Evolutionary conservation across 2,797 vertebrate genomes (phyloP).

Genomic region (Phoebastria nigripes): DNA sequence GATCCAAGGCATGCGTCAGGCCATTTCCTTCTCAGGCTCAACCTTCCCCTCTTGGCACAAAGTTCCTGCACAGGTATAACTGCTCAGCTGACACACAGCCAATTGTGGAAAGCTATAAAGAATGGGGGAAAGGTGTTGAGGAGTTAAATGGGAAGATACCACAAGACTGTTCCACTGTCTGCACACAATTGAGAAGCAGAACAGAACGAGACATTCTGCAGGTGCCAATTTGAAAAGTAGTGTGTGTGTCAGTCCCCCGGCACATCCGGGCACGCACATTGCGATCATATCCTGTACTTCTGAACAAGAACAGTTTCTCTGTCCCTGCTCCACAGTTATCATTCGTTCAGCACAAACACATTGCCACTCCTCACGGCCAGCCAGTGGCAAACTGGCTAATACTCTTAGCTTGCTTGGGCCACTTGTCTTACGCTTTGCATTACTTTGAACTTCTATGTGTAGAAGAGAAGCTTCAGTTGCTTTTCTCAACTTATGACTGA

Average conservation of each 20-base stretch:
- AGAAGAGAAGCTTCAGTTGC: not conserved
- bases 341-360: rapidly evolving
- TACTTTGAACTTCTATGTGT: not conserved
- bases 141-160: not conserved
- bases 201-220: not conserved
- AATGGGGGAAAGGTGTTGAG: not conserved
- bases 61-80: not conserved
- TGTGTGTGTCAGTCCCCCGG: not conserved
- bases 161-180: not conserved
- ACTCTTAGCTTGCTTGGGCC: not conserved
- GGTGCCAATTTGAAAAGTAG: too few species aligned
- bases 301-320: not conserved
- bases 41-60: not conserved
- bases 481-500: not conserved
- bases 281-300: rapidly evolving
- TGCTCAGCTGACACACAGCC: not conserved
- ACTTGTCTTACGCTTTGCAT: not conserved
- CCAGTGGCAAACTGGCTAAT: not conserved
- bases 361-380: not conserved
- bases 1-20: not conserved
- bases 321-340: not conserved
- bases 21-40: not conserved
- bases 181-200: not conserved
- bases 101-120: not conserved
- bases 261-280: rapidly evolving